A percentile compares a stretch with the other conserved stretches of the same genome.
Evolutionary conservation across 2,113 vertebrate species (phyloP).

Genomic region (Triplophysa rosa): DNA sequence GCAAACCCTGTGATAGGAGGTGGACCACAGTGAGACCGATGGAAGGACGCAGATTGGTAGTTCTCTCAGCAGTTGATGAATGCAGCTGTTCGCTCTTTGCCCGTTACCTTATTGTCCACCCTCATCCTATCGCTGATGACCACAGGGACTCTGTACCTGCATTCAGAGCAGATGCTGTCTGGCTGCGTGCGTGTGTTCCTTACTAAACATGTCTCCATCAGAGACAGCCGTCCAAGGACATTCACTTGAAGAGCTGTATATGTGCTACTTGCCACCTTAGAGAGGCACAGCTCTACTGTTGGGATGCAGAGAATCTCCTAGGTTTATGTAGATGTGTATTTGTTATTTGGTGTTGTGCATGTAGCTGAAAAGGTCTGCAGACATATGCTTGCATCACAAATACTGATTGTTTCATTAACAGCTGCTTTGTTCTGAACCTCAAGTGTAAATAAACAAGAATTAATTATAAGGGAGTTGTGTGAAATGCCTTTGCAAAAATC

Average conservation of each 20-base stretch:
- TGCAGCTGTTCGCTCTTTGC: slow-evolving; percentile 31
- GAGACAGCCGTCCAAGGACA: slow-evolving; percentile 29
- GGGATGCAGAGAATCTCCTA: neutral
- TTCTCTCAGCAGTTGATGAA: slow-evolving; percentile 39
- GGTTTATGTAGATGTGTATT: neutral
- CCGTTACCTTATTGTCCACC: slow-evolving; percentile 36
- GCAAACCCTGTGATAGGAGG: neutral
- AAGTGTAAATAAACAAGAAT: neutral
- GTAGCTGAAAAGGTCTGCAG: neutral
- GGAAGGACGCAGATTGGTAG: slow-evolving; percentile 36
- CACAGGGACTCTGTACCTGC: slow-evolving; percentile 26
- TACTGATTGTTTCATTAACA: neutral
- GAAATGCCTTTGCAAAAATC: too few relatives aligned
- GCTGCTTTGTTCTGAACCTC: neutral
- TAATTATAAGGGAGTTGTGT: too few relatives aligned
- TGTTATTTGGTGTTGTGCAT: neutral
- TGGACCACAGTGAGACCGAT: slow-evolving; percentile 24
- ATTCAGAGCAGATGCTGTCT: slow-evolving; percentile 50
- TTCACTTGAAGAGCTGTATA: slow-evolving; percentile 13
- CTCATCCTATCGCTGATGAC: slow-evolving; percentile 28
- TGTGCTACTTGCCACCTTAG: slow-evolving; percentile 15
- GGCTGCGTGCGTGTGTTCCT: slow-evolving; percentile 41
- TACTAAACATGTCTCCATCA: slow-evolving; percentile 34
- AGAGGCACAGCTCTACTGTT: neutral
- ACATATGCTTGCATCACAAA: neutral